Evolutionary conservation across 2,113 vertebrate species (phyloP), one percentile per base, ranked within the genome.

Genomic region (Chaetura pelagica): DNA sequence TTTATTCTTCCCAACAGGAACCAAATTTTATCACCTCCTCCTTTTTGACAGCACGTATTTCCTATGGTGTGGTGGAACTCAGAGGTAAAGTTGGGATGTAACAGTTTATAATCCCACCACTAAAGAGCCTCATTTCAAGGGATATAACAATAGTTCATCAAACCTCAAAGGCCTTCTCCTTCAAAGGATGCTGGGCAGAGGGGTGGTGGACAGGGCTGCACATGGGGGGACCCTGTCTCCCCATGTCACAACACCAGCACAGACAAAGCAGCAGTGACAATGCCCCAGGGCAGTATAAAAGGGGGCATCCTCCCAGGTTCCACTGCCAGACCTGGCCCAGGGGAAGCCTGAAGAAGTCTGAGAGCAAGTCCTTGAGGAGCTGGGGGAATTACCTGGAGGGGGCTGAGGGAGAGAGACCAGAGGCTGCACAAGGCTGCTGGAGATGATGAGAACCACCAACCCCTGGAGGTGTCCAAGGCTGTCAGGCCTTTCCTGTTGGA

Each of bases 171-270:
- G 15, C 10, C 14, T 76, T 84, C 44, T 49, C 16, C 22, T 80
- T 27, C 1, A 0, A 38, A 74, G 35, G 49, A 22, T 5, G 21
- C 13, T 55, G 54, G 5, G 15, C 2, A 2, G 29, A 58, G 6
- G 32, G 15, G 15, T 1, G 2, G n/a, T 3, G 2, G 34, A 17
- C 1, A 3, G 26, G 11, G 23, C 3, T 66, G 34, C 2, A 8
- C 40, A 16, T 4, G 21, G 26, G 24, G 7, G 12, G 4, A 7
- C 9, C 17, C 21, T 0, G 2, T 67, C 48, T 67, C 17, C 62
- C 26, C 8, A 3, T 6, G 7, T 76, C 57, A 79, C 46, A 69
- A 20, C 12, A 51, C 30, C 59, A 44, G 4, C 49, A 34, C 9
- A 0, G 0, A 29, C 46, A 83, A 29, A 9, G 4, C 27, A 54